A percentile compares a stretch with the other conserved stretches of the same genome.
phyloP scores from a whole-genome alignment of 92 coral and sea anemone genomes.

The Parazoanthus swiftii region DNA sequence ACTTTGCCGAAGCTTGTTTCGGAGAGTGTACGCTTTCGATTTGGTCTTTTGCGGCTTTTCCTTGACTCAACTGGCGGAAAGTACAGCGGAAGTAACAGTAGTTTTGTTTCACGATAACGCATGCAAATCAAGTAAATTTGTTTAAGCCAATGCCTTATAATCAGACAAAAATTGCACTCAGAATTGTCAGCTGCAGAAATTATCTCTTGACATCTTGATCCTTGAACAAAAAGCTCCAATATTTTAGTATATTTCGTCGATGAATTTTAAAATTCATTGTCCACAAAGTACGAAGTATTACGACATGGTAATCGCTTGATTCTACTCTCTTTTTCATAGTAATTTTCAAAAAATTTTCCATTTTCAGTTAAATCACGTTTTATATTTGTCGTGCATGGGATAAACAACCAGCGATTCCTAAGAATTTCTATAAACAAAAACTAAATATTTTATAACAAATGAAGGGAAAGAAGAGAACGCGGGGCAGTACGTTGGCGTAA shows the following conservation, averaged over 20 bases:
- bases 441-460: background rate
- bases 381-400: no score
- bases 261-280: background rate
- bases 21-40: background rate
- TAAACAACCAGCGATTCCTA: no score
- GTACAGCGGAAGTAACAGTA: background rate
- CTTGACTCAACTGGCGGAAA: slow-evolving; percentile 8
- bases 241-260: background rate
- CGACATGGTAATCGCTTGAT: background rate
- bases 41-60: background rate
- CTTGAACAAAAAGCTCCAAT: background rate
- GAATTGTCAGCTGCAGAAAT: background rate
- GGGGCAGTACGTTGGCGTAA: background rate
- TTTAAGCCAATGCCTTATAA: background rate
- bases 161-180: background rate
- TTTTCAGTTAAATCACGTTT: no score
- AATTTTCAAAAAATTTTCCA: no score
- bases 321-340: no score
- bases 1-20: background rate
- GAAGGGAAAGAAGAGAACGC: background rate
- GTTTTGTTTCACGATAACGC: background rate
- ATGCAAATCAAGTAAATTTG: background rate
- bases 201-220: background rate
- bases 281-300: background rate
- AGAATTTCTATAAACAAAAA: background rate